Percentiles rank a stretch among this genome's conserved stretches.
Evolutionary conservation across 2,797 vertebrate species (phyloP).

Genomic region (Coregonus sp.): DNA sequence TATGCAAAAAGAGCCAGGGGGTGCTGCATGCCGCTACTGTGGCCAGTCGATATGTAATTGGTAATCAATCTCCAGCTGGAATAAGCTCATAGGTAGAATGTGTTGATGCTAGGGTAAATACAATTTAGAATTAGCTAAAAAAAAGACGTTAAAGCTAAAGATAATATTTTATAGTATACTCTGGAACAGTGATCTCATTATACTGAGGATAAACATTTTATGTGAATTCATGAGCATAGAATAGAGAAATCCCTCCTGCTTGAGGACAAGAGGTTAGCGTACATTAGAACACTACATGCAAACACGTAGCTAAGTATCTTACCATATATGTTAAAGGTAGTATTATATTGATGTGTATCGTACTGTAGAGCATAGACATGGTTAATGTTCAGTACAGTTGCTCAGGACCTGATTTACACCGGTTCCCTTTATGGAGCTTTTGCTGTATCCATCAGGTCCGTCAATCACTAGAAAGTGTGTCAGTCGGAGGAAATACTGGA

Average conservation of each 20-base stretch:
- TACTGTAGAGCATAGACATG: too few species aligned
- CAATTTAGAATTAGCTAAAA: background rate
- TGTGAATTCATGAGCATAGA: background rate
- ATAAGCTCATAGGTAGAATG: constrained; percentile 18
- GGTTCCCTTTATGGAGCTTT: constrained; percentile 6
- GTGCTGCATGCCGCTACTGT: constrained; percentile 5
- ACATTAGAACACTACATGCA: background rate
- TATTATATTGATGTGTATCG: too few species aligned
- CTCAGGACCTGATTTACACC: too few species aligned
- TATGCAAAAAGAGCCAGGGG: constrained; percentile 29
- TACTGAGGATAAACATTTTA: background rate
- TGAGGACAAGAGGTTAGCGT: background rate
- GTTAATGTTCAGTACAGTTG: too few species aligned
- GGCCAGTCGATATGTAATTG: constrained; percentile 29
- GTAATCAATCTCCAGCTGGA: background rate
- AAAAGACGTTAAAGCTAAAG: too few species aligned
- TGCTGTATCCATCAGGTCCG: constrained; percentile 13
- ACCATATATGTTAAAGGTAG: too few species aligned
- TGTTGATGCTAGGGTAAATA: constrained; percentile 1
- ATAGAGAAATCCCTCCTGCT: background rate
- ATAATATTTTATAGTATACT: background rate
- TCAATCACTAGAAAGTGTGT: constrained; percentile 37
- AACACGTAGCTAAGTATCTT: too few species aligned
- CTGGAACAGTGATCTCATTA: background rate
- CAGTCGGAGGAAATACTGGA: constrained; percentile 32